Evolutionary conservation across 2,113 vertebrate species (phyloP), one percentile per base, ranked within the genome.

Genomic region (Tauraco erythrolophus): DNA sequence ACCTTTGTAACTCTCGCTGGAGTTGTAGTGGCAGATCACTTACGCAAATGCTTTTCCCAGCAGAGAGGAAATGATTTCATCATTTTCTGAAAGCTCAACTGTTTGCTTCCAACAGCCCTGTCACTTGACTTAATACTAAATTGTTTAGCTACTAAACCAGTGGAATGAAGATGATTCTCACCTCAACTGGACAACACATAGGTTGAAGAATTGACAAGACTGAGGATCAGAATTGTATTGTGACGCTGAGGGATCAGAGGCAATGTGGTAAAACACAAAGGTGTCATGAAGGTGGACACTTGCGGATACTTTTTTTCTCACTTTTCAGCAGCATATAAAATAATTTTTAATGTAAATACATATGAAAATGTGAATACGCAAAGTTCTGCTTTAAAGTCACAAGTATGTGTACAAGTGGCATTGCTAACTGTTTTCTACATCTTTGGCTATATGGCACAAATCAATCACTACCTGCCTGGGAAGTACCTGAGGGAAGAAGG

Each of bases 1-100:
- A 96, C 69, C 76, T 91, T 91, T 89, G 24, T 23, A 94, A 89
- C 18, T 92, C 89, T 89, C 80, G 9, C 50, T 81, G 80, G 92
- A 88, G 30, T 14, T 56, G 68, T 54, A 91, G 62, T 78, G 91
- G 89, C n/a, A 95, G 69, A 92, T 92, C 37, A 68, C 79, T 90
- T 81, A 89, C 0, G 88, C 23, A 50, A 88, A 86, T 54, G 60
- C 30, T 94, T 78, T 91, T 96, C 84, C 94, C 91, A 91, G 64
- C 23, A 89, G 72, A 35, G 25, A 90, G 14, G 3, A 92, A n/a
- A 41, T 81, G 12, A 58, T 1, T 84, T 66, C 22, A 7, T 46
- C 50, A 15, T 94, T 69, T 88, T 74, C 79, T 66, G 79, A 84
- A 95, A 95, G 46, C 3, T 96, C 68, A 88, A 25, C 54, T 28